Conservation (phyloP, 2,113 vertebrate genomes). For the Sardina pilchardus region DNA sequence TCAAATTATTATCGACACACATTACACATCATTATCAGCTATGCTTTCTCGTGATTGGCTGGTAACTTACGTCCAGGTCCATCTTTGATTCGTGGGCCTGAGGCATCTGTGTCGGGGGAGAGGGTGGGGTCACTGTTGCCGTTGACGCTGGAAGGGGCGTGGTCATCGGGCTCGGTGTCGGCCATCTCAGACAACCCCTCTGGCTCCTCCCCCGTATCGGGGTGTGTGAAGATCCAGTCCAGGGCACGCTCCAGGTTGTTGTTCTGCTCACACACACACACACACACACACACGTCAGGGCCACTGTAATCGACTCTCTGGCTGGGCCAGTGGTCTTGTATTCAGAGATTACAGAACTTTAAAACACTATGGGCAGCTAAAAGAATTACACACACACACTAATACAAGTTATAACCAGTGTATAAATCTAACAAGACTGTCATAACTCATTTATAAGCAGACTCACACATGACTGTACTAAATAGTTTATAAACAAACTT, state of each 20-base stretch:
- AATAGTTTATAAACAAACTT: not conserved
- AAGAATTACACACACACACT: not conserved
- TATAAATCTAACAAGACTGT: not conserved
- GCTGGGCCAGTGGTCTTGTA: too few relatives aligned
- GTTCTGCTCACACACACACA: constrained; percentile 73
- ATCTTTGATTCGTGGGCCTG: constrained; percentile 88
- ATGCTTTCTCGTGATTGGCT: not conserved
- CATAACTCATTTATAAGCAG: not conserved
- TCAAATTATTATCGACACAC: too few relatives aligned
- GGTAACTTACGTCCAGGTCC: constrained; percentile 90
- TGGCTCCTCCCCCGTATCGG: constrained; percentile 81
- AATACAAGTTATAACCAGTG: not conserved
- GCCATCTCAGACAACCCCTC: constrained; percentile 75
- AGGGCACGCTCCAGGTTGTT: constrained; percentile 91
- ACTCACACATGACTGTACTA: not conserved
- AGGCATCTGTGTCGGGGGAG: constrained; percentile 77
- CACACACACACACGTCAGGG: not conserved
- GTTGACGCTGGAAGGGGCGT: constrained; percentile 78
- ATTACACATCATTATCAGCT: too few relatives aligned
- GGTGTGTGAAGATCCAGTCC: constrained; percentile 96
- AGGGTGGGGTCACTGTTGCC: constrained; percentile 82
- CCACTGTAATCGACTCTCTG: too few relatives aligned
- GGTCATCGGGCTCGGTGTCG: constrained; percentile 82
- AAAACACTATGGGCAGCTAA: too few relatives aligned
- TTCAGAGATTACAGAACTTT: too few relatives aligned